Evolutionary conservation across 2,797 vertebrate genomes (phyloP).

Genomic region (Anguilla obscura): DNA sequence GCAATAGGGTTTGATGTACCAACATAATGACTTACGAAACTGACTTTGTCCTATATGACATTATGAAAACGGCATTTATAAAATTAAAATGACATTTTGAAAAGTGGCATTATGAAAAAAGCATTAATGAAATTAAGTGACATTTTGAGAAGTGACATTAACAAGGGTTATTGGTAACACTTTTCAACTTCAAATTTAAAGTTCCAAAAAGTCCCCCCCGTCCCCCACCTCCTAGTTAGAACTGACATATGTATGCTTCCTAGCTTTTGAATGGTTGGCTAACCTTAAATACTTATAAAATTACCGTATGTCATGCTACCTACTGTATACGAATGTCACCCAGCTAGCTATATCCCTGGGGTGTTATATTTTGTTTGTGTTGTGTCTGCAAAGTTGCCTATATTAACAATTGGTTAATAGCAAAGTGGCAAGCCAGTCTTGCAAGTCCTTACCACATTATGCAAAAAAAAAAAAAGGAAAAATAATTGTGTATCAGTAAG

Average conservation of each 20-base stretch:
- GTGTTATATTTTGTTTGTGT: neutral
- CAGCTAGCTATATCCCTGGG: neutral
- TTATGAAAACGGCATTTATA: constrained; percentile 1
- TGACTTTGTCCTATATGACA: neutral
- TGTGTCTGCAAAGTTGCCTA: neutral
- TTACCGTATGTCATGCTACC: neutral
- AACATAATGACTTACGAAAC: neutral
- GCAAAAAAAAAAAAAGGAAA: neutral
- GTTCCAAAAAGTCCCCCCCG: neutral
- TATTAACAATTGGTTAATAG: no score
- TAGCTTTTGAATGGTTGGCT: neutral
- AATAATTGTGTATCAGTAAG: no score
- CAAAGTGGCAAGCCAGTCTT: neutral
- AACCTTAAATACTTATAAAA: neutral
- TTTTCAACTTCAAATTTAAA: neutral
- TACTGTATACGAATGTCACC: neutral
- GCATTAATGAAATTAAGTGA: neutral
- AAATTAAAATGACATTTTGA: constrained; percentile 13
- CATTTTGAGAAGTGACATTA: constrained; percentile 14
- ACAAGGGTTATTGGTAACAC: neutral
- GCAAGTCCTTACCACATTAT: neutral
- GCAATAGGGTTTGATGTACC: neutral
- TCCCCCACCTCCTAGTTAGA: neutral
- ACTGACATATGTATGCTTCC: neutral
- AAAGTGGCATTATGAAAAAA: neutral